Conservation (phyloP, 2,888 invertebrate species). For the Xestoiulus laeticollis region DNA sequence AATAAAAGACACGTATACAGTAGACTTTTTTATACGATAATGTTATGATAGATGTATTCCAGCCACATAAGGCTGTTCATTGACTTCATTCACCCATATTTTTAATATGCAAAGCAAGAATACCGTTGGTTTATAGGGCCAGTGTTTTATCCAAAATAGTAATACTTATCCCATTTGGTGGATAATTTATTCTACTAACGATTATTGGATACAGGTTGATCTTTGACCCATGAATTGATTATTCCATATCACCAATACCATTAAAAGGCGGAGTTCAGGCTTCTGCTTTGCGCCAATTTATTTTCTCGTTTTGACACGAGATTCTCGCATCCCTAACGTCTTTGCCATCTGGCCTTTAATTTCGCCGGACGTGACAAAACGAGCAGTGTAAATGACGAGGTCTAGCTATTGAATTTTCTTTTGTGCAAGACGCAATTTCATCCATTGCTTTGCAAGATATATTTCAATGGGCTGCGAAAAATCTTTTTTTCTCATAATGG, state of each 20-base stretch:
- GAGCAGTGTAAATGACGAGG: conserved; percentile 21
- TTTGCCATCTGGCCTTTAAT: conserved; percentile 43
- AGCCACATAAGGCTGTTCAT: too few relatives aligned
- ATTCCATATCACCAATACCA: background rate
- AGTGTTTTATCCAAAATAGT: background rate
- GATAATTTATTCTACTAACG: background rate
- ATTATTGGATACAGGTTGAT: background rate
- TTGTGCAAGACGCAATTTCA: background rate
- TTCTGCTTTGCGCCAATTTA: background rate
- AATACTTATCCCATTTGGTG: background rate
- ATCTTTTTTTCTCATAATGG: conserved; percentile 5
- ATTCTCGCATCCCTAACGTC: background rate
- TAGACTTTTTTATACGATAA: too few relatives aligned
- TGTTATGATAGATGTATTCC: too few relatives aligned
- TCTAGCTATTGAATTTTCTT: conserved; percentile 31
- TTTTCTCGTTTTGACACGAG: background rate
- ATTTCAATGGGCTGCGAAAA: conserved; percentile 39
- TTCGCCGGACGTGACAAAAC: conserved; percentile 21
- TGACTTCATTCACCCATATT: too few relatives aligned
- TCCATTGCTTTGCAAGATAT: background rate
- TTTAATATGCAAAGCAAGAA: background rate
- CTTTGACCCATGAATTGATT: conserved; percentile 4
- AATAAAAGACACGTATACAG: too few relatives aligned
- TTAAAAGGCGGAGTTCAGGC: background rate
- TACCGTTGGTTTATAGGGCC: background rate